A percentile compares a stretch with the other conserved stretches of the same genome.
phyloP scores from a whole-genome alignment of 2,797 vertebrate species.

The Cirrhinus mrigala region DNA sequence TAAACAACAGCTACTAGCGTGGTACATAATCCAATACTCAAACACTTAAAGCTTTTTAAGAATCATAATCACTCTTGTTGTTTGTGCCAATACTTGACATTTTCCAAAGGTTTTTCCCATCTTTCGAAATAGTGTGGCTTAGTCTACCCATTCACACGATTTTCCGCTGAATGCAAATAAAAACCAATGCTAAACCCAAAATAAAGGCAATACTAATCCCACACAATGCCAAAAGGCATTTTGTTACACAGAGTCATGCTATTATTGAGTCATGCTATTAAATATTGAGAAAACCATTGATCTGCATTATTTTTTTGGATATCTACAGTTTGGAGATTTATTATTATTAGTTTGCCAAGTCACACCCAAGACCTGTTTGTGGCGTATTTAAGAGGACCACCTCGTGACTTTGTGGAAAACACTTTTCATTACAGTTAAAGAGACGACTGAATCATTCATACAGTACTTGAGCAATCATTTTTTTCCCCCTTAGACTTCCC shows the following conservation, averaged over 20 bases:
- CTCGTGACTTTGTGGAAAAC: constrained; percentile 24
- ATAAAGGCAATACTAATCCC: not conserved
- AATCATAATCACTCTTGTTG: not conserved
- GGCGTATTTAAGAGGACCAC: not conserved
- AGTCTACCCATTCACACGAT: not conserved
- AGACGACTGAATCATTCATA: constrained; percentile 6
- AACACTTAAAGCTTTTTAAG: constrained; percentile 4
- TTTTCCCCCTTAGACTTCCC: not conserved
- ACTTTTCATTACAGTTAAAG: constrained; percentile 11
- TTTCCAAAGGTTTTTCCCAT: not conserved
- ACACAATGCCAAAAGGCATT: not conserved
- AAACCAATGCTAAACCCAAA: not conserved
- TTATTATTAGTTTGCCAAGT: constrained; percentile 5
- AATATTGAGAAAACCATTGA: not conserved
- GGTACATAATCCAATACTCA: not conserved
- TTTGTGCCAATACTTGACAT: not conserved
- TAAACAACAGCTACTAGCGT: not conserved
- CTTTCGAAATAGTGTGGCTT: not conserved
- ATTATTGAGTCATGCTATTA: not conserved
- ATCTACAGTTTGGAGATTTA: not conserved
- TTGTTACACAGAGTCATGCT: not conserved
- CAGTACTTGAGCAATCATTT: not conserved
- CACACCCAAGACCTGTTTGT: not conserved
- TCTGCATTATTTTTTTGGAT: constrained; percentile 1
- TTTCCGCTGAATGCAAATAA: not conserved